Conservation (phyloP, 2,888 invertebrate genomes). For the Athripsodes cinereus region DNA sequence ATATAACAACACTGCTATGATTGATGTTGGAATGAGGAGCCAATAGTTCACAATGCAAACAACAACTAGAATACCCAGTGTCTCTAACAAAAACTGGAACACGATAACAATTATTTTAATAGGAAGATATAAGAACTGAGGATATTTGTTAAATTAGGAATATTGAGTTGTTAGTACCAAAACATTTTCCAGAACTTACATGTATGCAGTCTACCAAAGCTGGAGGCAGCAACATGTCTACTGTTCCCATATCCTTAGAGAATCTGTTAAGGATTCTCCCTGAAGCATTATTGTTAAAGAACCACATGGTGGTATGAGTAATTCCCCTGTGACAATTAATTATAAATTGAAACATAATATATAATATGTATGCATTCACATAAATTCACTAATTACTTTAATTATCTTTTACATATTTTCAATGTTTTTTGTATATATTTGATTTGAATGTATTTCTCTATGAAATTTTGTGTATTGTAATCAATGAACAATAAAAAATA, state of each 20-base stretch:
- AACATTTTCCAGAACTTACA: too few relatives aligned
- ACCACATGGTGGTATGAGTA: slow-evolving; percentile 64
- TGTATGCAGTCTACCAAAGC: slow-evolving; percentile 52
- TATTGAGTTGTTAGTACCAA: too few relatives aligned
- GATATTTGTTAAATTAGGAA: neutral
- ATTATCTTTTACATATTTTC: too few relatives aligned
- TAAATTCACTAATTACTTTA: too few relatives aligned
- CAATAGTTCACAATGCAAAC: slow-evolving; percentile 66
- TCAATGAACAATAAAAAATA: too few relatives aligned
- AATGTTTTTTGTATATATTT: too few relatives aligned
- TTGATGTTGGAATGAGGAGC: slow-evolving; percentile 58
- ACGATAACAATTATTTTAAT: too few relatives aligned
- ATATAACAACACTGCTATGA: slow-evolving; percentile 60
- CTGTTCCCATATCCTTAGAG: slow-evolving; percentile 62
- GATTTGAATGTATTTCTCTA: too few relatives aligned
- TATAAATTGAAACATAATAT: neutral
- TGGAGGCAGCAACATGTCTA: slow-evolving; percentile 48
- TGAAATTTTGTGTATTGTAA: too few relatives aligned
- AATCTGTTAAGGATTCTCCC: slow-evolving; percentile 58
- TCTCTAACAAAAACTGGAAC: slow-evolving; percentile 47
- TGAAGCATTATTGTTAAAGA: slow-evolving; percentile 71
- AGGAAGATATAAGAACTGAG: neutral
- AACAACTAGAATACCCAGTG: slow-evolving; percentile 67
- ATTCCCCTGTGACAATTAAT: slow-evolving; percentile 46
- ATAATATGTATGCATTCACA: too few relatives aligned